phyloP scores from a whole-genome alignment of 2,888 invertebrate genomes.

The Priocnemis perturbator region DNA sequence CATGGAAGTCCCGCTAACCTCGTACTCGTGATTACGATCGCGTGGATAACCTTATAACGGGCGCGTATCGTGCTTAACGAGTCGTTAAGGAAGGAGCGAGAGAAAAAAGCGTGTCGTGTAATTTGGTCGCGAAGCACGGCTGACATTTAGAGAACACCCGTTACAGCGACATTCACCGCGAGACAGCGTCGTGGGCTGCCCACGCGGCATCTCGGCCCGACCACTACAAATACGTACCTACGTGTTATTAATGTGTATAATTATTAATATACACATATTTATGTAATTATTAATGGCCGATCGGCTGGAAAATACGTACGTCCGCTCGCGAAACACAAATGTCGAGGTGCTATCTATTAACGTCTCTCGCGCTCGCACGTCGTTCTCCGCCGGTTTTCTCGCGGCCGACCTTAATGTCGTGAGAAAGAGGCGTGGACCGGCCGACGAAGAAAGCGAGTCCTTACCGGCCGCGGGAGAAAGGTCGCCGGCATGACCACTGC shows the following conservation, averaged over 20 bases:
- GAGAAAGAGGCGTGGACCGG: constrained; percentile 53
- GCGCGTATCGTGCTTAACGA: background rate
- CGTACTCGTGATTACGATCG: background rate
- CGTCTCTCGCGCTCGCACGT: constrained; percentile 21
- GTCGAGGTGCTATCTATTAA: constrained; percentile 43
- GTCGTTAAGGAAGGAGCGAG: background rate
- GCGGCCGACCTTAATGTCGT: constrained; percentile 47
- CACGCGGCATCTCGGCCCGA: background rate
- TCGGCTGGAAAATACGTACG: constrained; percentile 6
- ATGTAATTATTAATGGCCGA: constrained; percentile 49
- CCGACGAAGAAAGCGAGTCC: constrained; percentile 26
- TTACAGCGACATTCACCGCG: constrained; percentile 56
- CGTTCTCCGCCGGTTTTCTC: constrained; percentile 23
- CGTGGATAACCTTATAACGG: background rate
- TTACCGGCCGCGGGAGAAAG: constrained; percentile 19
- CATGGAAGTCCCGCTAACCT: background rate
- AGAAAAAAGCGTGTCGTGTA: constrained; percentile 36
- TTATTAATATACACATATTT: constrained; percentile 52
- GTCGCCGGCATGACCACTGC: background rate
- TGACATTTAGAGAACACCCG: constrained; percentile 63
- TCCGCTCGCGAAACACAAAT: constrained; percentile 27
- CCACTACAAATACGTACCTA: constrained; percentile 9
- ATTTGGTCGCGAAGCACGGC: constrained; percentile 54
- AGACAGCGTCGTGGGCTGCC: constrained; percentile 19
- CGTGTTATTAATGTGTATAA: constrained; percentile 52